phyloP scores from a whole-genome alignment of 2,888 invertebrate species.

The Calameuta pallipes region DNA sequence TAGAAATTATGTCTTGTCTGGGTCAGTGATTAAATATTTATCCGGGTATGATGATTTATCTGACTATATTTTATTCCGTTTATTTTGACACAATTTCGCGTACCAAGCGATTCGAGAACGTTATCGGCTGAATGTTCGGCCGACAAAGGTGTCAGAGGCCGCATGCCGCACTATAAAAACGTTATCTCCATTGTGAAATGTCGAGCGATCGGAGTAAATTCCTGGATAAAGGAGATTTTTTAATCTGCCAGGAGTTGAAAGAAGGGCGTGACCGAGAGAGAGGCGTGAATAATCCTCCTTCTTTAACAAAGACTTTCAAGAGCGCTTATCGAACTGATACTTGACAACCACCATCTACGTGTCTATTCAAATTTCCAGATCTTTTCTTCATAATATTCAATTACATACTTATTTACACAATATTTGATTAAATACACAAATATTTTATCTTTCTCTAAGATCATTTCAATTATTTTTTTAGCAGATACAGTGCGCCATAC shows the following conservation, averaged over 20 bases:
- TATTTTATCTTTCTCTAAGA: not conserved
- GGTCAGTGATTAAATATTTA: not conserved
- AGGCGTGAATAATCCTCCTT: conserved; percentile 3
- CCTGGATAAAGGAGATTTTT: conserved; percentile 1
- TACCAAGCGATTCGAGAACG: not conserved
- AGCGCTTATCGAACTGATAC: not conserved
- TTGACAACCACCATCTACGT: not conserved
- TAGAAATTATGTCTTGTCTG: not conserved
- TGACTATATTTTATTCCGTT: not conserved
- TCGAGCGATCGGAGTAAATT: not conserved
- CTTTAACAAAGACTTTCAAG: not conserved
- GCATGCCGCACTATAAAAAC: not conserved
- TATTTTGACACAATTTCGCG: not conserved
- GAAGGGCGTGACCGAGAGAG: conserved; percentile 5
- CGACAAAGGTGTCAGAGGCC: not conserved
- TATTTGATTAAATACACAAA: not conserved
- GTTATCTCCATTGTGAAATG: not conserved
- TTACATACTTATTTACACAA: not conserved
- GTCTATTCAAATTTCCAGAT: not conserved
- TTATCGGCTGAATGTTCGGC: not conserved
- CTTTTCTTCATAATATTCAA: not conserved
- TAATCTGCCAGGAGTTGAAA: not conserved
- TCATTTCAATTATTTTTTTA: not conserved
- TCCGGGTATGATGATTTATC: too few species aligned
- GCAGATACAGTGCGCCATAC: not conserved